Base-by-base conservation (phyloP, 1,140 invertebrate species). In the Anastatus disparis region DNA sequence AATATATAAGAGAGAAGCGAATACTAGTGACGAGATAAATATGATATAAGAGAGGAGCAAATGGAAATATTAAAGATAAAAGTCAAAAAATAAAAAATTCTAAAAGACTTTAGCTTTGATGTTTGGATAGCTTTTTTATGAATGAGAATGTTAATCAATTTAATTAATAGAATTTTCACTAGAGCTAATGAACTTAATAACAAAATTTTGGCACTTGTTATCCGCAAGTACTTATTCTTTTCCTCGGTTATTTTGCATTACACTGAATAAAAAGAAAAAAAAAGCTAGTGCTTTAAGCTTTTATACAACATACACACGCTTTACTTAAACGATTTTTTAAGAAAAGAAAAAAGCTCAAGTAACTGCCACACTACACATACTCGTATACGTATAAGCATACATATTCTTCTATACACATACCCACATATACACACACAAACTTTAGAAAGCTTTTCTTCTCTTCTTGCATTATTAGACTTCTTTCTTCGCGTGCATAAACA, bases 21-120 rank as follows among this genome's bases (percentile, higher is more conserved):
- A n/a, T n/a, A n/a, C 52, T 15, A 29, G 10, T 26, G 53, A 9
- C 52, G 40, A 66, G 64, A 69, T 59, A 73, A 66, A 73, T 66
- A n/a, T n/a, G n/a, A n/a, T n/a, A n/a, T n/a, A n/a, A n/a, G n/a
- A 65, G 66, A 40, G 50, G 17, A n/a, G n/a, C n/a, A 40, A 66
- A 46, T 38, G 13, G 64, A 52, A 66, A 66, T 66, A 26, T 42
- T 66, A 31, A n/a, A 66, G 64, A 66, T 66, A 66, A 52, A 38
- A 26, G 48, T 20, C n/a, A 29, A 1, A n/a, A 44, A 48, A 29
- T 17, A 65, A 27, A 31, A n/a, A n/a, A n/a, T n/a, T n/a, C n/a
- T n/a, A n/a, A n/a, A n/a, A n/a, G n/a, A n/a, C n/a, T n/a, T n/a
- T n/a, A n/a, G n/a, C n/a, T n/a, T n/a, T n/a, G n/a, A n/a, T n/a